Conservation (phyloP, 2,888 invertebrate genomes). For the Antitype chi region DNA sequence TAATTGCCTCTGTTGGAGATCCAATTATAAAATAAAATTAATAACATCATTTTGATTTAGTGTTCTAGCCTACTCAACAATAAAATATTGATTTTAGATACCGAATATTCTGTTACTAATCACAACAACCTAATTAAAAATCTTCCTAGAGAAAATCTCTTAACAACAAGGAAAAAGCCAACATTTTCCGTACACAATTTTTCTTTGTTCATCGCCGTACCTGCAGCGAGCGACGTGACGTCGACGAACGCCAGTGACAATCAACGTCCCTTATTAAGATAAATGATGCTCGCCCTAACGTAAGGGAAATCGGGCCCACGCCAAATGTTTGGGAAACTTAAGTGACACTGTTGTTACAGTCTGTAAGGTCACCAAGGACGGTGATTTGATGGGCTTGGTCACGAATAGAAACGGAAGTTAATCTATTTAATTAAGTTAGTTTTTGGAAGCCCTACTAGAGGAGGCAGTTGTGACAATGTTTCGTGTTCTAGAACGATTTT, state of each 20-base stretch:
- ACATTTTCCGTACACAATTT: slow-evolving; percentile 30
- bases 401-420: slow-evolving; percentile 12
- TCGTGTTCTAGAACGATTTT: not conserved
- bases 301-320: slow-evolving; percentile 37
- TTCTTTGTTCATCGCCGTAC: slow-evolving; percentile 37
- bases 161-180: slow-evolving; percentile 1
- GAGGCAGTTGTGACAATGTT: not conserved
- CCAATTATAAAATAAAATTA: too few relatives aligned
- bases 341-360: slow-evolving; percentile 13
- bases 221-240: slow-evolving; percentile 37
- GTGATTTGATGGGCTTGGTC: slow-evolving; percentile 15
- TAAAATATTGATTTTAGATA: too few relatives aligned
- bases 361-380: slow-evolving; percentile 17
- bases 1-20: too few relatives aligned
- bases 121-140: slow-evolving; percentile 8
- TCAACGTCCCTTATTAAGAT: slow-evolving; percentile 73
- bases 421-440: slow-evolving; percentile 1
- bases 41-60: not conserved
- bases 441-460: not conserved
- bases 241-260: slow-evolving; percentile 59
- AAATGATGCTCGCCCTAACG: slow-evolving; percentile 62
- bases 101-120: not conserved
- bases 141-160: not conserved
- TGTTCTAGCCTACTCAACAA: too few relatives aligned
- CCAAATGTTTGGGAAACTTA: slow-evolving; percentile 42